Conservation (phyloP, 2,888 invertebrate species). For the Apodemia mormo region DNA sequence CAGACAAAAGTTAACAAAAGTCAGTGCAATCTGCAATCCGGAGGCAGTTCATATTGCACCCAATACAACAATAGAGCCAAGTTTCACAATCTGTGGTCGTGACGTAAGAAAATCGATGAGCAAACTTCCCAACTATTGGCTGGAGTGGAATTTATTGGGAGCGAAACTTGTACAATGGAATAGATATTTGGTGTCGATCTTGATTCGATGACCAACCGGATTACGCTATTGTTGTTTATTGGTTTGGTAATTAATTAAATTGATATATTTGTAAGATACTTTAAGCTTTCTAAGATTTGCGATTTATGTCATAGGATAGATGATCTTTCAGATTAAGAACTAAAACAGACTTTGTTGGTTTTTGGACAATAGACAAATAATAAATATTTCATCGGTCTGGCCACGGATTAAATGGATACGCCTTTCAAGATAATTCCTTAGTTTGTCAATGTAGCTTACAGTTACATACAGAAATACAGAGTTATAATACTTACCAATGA, state of each 20-base stretch:
- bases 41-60: conserved; percentile 59
- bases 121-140: conserved; percentile 55
- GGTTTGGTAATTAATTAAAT: conserved; percentile 33
- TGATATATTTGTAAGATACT: not conserved
- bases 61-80: conserved; percentile 52
- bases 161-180: conserved; percentile 59
- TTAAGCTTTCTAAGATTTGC: no score
- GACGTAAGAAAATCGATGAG: conserved; percentile 43
- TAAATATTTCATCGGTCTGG: no score
- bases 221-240: conserved; percentile 20
- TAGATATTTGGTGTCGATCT: conserved; percentile 57
- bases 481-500: no score
- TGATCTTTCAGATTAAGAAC: no score
- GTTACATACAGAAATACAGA: no score
- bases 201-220: conserved; percentile 21
- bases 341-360: no score
- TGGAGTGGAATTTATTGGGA: conserved; percentile 59
- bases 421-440: no score
- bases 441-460: no score
- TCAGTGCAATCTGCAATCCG: conserved; percentile 63
- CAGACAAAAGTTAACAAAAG: conserved; percentile 54
- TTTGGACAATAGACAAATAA: no score
- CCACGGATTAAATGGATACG: no score
- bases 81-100: conserved; percentile 53
- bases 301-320: no score